Evolutionary conservation across 1,140 invertebrate genomes (phyloP), one percentile per base, ranked within the genome.

Genomic region (Pseudomyrmex pallidus): DNA sequence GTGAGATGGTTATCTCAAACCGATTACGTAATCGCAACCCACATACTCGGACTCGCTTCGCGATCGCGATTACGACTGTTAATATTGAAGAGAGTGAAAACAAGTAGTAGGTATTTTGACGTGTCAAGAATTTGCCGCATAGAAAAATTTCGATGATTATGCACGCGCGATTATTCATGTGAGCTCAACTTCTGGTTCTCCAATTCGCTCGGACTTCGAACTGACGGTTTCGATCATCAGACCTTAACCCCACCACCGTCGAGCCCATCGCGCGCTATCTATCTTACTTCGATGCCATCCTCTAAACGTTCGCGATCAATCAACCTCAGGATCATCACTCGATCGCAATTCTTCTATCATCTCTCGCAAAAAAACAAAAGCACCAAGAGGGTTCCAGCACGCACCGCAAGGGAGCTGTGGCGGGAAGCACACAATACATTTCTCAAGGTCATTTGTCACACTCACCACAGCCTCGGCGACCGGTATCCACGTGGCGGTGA

Each of bases 391-490:
- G 57, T 63, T 15, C 13, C 35, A 10, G 35, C 50, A 56, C 35
- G 10, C 7, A 17, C 61, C 57, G 56, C 2, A 59, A 57, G 44
- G n/a, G 12, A n/a, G 35, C 54, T n/a, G 7, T 22, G 35, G 44
- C 64, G 35, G 35, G 35, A 35, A 35, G 56, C 25, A 66, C 25
- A 66, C 20, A 68, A 78, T 52, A 25, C 44, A 61, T 68, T 35
- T 35, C 35, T 35, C 44, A 85, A 88, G 62, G 50, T 50, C 35
- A 44, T 44, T 46, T 82, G 50, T 72, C 50, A 88, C 50, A 88
- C 91, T 91, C 82, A 92, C 91, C 90, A 88, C 87, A 85, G 91
- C 91, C 12, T 91, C 84, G 68, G 74, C 66, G 59, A 67, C 35
- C 68, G 82, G 86, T 74, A 85, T 70, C 82, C 74, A 86, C 66